These are phyloP conservation scores for Ophraella communa DNA, from an alignment of 2,888 invertebrate genomes.

Conservation along the genomic window DNA sequence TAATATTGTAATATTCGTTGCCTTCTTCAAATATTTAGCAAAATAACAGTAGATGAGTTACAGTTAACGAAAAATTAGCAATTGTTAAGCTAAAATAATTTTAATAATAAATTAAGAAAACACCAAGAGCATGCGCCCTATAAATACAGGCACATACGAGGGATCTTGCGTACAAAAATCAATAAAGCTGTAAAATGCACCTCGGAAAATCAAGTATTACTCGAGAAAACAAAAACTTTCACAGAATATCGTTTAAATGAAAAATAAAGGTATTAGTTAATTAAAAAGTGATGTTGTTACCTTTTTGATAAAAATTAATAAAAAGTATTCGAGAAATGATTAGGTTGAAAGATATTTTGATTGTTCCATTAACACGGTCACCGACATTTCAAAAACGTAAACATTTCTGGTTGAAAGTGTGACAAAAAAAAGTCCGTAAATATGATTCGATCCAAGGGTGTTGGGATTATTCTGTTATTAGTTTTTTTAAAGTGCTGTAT, in stretches of 20 bases:
- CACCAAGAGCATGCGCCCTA: slow-evolving; percentile 34
- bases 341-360: background rate
- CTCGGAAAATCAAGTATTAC: slow-evolving; percentile 32
- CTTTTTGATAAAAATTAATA: background rate
- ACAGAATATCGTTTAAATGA: background rate
- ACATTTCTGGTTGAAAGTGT: slow-evolving; percentile 16
- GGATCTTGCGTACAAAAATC: slow-evolving; percentile 30
- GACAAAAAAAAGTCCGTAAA: background rate
- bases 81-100: slow-evolving; percentile 30
- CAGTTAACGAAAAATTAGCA: slow-evolving; percentile 23
- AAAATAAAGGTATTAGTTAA: background rate
- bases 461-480: slow-evolving; percentile 22
- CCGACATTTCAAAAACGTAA: slow-evolving; percentile 20
- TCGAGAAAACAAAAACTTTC: slow-evolving; percentile 8
- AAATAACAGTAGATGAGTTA: background rate
- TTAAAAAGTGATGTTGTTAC: background rate
- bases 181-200: slow-evolving; percentile 39
- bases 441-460: slow-evolving; percentile 13
- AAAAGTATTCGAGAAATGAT: slow-evolving; percentile 5
- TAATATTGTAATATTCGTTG: too few species aligned
- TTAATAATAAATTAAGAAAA: slow-evolving; percentile 38
- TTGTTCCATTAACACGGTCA: slow-evolving; percentile 14
- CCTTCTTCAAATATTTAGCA: too few species aligned
- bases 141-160: background rate
- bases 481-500: slow-evolving; percentile 35